phyloP scores from a whole-genome alignment of 2,888 invertebrate species.

The Maniola hyperantus region DNA sequence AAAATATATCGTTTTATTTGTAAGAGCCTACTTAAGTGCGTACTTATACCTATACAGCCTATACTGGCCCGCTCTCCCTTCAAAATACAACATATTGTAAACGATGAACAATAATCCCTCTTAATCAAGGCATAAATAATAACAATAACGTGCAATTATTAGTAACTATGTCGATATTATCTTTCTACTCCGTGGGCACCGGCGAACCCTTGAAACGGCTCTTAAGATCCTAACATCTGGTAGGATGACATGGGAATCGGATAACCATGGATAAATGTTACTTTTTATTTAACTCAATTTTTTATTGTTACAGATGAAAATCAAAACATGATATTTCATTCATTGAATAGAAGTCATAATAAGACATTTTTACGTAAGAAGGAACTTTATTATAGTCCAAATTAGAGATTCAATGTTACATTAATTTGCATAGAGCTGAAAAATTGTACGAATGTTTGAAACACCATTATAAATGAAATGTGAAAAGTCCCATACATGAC shows the following conservation, averaged over 20 bases:
- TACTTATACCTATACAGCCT: neutral
- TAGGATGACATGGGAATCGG: conserved; percentile 43
- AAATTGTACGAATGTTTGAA: too few species aligned
- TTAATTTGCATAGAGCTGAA: too few species aligned
- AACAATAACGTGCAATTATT: conserved; percentile 43
- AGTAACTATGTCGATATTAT: conserved; percentile 63
- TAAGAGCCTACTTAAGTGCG: neutral
- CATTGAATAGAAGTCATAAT: too few species aligned
- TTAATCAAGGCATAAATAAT: conserved; percentile 32
- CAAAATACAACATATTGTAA: conserved; percentile 17
- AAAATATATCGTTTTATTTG: too few species aligned
- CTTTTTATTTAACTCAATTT: neutral
- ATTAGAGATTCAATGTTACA: too few species aligned
- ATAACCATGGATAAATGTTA: neutral
- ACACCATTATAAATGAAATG: too few species aligned
- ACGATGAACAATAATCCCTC: conserved; percentile 24
- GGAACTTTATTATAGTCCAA: too few species aligned
- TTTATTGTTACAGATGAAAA: conserved; percentile 1
- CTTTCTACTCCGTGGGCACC: conserved; percentile 69
- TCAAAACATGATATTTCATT: neutral
- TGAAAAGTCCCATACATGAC: too few species aligned
- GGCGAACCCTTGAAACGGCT: conserved; percentile 59
- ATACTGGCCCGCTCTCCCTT: neutral
- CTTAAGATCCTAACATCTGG: conserved; percentile 52
- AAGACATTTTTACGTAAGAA: neutral